These are phyloP conservation scores for Lindbergichthys nudifrons DNA, from an alignment of 2,797 vertebrate genomes.

Conservation along the genomic window DNA sequence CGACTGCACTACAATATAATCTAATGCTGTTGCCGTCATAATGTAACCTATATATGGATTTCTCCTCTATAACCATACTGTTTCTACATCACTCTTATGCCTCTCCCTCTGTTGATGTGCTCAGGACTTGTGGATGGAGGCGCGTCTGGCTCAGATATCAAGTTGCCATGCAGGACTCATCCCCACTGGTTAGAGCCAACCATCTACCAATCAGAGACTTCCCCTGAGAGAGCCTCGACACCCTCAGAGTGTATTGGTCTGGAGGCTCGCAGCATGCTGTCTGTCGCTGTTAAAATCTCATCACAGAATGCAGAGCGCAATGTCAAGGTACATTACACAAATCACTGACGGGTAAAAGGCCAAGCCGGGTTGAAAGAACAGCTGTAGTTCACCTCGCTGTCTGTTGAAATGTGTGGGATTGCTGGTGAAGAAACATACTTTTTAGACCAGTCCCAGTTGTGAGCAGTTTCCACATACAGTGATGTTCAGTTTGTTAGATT, in stretches of 20 bases:
- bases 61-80: not conserved
- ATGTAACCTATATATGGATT: not conserved
- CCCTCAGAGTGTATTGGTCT: conserved; percentile 89
- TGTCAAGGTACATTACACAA: conserved; percentile 87
- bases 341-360: not conserved
- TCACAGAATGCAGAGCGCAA: conserved; percentile 93
- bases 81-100: not conserved
- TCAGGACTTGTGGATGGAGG: conserved; percentile 90
- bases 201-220: conserved; percentile 91
- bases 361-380: not conserved
- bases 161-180: conserved; percentile 89
- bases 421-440: not conserved
- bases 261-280: conserved; percentile 94
- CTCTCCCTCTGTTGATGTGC: conserved; percentile 3
- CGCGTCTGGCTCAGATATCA: conserved; percentile 83
- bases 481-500: not conserved
- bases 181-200: conserved; percentile 97
- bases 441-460: not conserved
- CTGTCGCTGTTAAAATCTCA: conserved; percentile 93
- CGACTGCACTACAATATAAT: not conserved
- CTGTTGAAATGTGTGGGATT: not conserved
- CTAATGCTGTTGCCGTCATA: not conserved
- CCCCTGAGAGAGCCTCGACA: conserved; percentile 81
- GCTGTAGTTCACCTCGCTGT: not conserved
- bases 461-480: not conserved